Evolutionary conservation across 1,140 invertebrate species (phyloP).

Genomic region (Tetramorium simillimum): DNA sequence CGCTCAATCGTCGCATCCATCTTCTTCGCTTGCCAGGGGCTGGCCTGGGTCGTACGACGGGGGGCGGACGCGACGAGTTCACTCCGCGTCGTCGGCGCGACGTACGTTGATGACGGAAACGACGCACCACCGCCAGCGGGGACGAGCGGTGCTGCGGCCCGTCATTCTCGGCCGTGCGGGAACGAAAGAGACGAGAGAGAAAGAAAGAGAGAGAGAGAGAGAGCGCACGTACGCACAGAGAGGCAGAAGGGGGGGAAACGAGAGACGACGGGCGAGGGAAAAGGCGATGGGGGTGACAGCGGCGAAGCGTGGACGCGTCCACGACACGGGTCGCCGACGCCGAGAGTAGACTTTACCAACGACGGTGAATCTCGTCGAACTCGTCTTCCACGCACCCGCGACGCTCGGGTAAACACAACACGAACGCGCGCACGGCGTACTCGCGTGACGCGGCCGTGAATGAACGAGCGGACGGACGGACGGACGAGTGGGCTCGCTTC

Average conservation of each 20-base stretch:
- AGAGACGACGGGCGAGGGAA: background rate
- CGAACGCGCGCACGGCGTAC: conserved; percentile 12
- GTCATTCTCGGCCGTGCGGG: conserved; percentile 62
- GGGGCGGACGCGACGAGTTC: conserved; percentile 37
- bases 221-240: background rate
- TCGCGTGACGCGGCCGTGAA: background rate
- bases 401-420: conserved; percentile 39
- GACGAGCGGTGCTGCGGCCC: conserved; percentile 18
- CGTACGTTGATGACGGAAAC: conserved; percentile 9
- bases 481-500: background rate
- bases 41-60: conserved; percentile 51
- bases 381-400: background rate
- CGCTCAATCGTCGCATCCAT: conserved; percentile 91
- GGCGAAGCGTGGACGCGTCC: conserved; percentile 24
- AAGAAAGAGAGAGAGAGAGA: background rate
- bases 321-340: background rate
- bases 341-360: conserved; percentile 46
- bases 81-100: conserved; percentile 56
- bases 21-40: conserved; percentile 63
- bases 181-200: background rate
- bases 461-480: background rate
- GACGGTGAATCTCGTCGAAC: background rate
- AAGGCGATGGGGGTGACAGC: background rate
- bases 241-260: background rate
- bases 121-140: conserved; percentile 12